phyloP scores from a whole-genome alignment of 2,797 vertebrate genomes.

The Sebastes oblongus region DNA sequence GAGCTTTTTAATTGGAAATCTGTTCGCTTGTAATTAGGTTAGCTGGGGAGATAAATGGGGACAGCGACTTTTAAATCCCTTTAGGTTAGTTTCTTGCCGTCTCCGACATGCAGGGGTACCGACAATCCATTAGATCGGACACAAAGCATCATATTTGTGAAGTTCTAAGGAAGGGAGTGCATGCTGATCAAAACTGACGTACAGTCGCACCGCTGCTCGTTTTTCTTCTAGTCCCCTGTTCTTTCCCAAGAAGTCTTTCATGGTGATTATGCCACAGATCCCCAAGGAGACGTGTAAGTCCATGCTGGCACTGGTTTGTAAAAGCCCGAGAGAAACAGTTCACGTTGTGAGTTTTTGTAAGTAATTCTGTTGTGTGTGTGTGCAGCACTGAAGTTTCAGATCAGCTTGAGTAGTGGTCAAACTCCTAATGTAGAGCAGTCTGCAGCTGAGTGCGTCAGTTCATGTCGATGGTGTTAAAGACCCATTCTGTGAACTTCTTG shows the following conservation, averaged over 20 bases:
- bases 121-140: slow-evolving; percentile 28
- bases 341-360: background rate
- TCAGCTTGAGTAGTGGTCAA: slow-evolving; percentile 54
- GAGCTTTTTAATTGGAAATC: slow-evolving; percentile 50
- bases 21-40: slow-evolving; percentile 42
- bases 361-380: slow-evolving; percentile 8
- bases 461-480: slow-evolving; percentile 99
- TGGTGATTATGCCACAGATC: slow-evolving; percentile 25
- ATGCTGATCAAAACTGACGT: slow-evolving; percentile 56
- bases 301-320: slow-evolving; percentile 56
- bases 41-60: slow-evolving; percentile 44
- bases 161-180: slow-evolving; percentile 46
- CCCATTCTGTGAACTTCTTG: slow-evolving; percentile 99
- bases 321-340: slow-evolving; percentile 19
- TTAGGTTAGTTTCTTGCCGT: slow-evolving; percentile 41
- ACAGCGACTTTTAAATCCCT: slow-evolving; percentile 48
- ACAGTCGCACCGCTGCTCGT: slow-evolving; percentile 18
- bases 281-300: slow-evolving; percentile 30
- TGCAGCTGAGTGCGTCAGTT: slow-evolving; percentile 79
- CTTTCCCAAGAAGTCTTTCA: slow-evolving; percentile 4
- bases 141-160: slow-evolving; percentile 29
- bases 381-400: slow-evolving; percentile 30
- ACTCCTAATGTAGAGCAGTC: slow-evolving; percentile 29
- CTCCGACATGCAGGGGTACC: slow-evolving; percentile 66
- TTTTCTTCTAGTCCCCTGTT: slow-evolving; percentile 2